phyloP scores from a whole-genome alignment of 2,113 vertebrate species.

The Setophaga kirtlandii region DNA sequence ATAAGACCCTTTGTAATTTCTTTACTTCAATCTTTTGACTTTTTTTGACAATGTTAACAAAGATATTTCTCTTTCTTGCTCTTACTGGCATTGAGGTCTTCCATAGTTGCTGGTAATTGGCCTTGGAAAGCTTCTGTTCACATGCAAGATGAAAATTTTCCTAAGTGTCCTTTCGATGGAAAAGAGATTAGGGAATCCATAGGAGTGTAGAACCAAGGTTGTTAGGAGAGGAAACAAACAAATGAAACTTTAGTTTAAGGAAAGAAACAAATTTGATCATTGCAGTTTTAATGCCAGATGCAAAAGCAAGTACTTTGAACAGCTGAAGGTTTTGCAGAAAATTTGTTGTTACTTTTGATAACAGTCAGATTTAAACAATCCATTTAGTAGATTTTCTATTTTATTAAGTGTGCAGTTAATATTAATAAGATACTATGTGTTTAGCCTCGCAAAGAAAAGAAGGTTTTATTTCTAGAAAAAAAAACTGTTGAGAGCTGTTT shows the following conservation, averaged over 20 bases:
- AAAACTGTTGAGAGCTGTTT: background rate
- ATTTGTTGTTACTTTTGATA: background rate
- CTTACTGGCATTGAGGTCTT: background rate
- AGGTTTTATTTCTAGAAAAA: background rate
- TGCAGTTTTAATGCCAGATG: background rate
- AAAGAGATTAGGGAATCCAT: background rate
- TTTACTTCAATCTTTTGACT: background rate
- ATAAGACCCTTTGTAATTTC: background rate
- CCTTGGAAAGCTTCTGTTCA: background rate
- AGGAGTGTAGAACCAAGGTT: background rate
- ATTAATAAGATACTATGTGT: background rate
- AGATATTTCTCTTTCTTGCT: background rate
- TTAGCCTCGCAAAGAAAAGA: background rate
- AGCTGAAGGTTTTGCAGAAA: background rate
- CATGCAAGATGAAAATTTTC: background rate
- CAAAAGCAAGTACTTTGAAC: background rate
- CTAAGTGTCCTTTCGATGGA: background rate
- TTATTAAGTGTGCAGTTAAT: background rate
- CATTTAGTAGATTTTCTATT: background rate
- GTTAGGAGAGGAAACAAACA: background rate
- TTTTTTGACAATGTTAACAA: background rate
- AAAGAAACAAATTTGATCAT: background rate
- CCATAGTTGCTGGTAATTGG: background rate
- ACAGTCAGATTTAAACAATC: background rate
- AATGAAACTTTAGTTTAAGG: background rate